Evolutionary conservation across 1,140 invertebrate genomes (phyloP), one percentile per base, ranked within the genome.

Genomic region (Hycleus cichorii): DNA sequence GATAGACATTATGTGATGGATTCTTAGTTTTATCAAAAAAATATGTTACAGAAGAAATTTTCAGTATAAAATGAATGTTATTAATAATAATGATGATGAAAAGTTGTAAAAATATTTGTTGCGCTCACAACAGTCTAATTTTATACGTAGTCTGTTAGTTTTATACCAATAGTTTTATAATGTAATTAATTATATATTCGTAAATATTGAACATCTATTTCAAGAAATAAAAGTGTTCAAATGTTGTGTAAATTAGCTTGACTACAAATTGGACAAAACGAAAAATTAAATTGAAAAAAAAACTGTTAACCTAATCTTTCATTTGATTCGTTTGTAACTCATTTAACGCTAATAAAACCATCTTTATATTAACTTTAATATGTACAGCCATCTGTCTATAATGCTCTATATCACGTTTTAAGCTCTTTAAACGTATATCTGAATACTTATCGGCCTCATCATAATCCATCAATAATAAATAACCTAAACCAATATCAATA

Each of bases 311-410:
- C 55, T 53, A 47, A 7, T 8, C 10, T 58, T 56, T 60, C 43
- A 39, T 58, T 32, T 32, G 32, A 32, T 32, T 58, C 39, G 8
- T 7, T 25, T 67, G 67, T 44, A 73, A 58, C 62, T 73, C 70
- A 62, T 66, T 67, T 9, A 74, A 67, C 45, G 69, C 72, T 48
- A 74, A 59, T 46, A 74, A 60, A 40, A 65, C 62, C 52, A 74
- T 57, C 60, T 74, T 74, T 55, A 74, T 72, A 63, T 72, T 63
- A 3, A 69, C 69, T 62, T 74, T 74, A 18, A 74, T 62, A 51
- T 72, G 54, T 38, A 72, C 66, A 55, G 72, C 71, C 11, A 71
- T 51, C 24, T 71, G 51, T 57, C 69, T 58, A 55, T 67, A 65
- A 61, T 72, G 70, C 5, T 67, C 58, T 47, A 74, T 70, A 54